phyloP scores from a whole-genome alignment of 2,113 vertebrate species.

The Lepus americanus region DNA sequence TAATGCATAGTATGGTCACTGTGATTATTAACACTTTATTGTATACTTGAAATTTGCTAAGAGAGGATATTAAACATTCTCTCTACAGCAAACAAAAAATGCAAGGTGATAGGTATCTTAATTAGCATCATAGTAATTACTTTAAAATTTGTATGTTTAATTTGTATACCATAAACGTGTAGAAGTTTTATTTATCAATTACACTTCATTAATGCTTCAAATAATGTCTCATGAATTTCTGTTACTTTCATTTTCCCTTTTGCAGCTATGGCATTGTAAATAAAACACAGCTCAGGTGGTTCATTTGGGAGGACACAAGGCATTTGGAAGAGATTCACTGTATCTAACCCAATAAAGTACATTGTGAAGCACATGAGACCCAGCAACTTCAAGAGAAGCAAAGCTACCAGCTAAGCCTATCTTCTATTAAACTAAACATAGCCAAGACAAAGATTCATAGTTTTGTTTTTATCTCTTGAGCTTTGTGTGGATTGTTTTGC shows the following conservation, averaged over 20 bases:
- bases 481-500: not conserved
- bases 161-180: not conserved
- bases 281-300: not conserved
- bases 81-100: not conserved
- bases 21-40: not conserved
- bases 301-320: not conserved
- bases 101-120: not conserved
- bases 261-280: not conserved
- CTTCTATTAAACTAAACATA: not conserved
- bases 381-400: accelerated
- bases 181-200: not conserved
- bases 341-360: not conserved
- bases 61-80: not conserved
- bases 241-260: not conserved
- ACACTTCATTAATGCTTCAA: not conserved
- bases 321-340: not conserved
- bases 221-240: not conserved
- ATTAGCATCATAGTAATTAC: not conserved
- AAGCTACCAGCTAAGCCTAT: not conserved
- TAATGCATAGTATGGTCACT: not conserved
- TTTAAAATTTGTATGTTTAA: not conserved
- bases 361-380: not conserved
- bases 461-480: not conserved
- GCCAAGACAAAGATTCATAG: not conserved
- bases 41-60: not conserved